Percentiles rank a stretch among this genome's conserved stretches.
Conservation (phyloP, 2,113 vertebrate genomes). For the Neolamprologus devosi region DNA sequence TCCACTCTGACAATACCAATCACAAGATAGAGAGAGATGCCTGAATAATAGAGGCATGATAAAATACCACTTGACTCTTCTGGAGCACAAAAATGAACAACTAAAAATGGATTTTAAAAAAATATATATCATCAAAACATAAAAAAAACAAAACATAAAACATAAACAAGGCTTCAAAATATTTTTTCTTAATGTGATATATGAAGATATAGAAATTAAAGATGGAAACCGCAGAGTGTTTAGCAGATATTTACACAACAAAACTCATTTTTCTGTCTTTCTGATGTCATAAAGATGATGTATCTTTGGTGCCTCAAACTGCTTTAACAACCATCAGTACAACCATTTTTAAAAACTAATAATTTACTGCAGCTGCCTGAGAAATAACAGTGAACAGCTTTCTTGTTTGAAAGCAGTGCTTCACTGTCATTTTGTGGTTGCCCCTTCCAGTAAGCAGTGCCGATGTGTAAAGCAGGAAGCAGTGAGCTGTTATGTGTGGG, state of each 20-base stretch:
- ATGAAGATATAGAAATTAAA: neutral
- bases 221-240: neutral
- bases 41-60: neutral
- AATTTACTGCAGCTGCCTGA: neutral
- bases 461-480: neutral
- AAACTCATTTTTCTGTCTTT: neutral
- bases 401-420: neutral
- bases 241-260: neutral
- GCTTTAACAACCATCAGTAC: neutral
- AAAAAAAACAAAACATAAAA: neutral
- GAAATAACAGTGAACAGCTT: neutral
- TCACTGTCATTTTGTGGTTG: neutral
- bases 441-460: constrained; percentile 10
- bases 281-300: neutral
- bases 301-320: neutral
- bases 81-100: neutral
- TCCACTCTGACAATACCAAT: neutral
- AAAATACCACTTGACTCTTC: neutral
- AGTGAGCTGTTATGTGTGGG: neutral
- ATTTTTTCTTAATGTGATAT: neutral
- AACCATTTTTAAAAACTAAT: neutral
- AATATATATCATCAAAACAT: neutral
- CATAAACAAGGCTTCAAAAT: neutral
- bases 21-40: neutral
- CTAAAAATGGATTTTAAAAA: neutral